phyloP scores from a whole-genome alignment of 2,113 vertebrate species.

The Xiphias gladius region DNA sequence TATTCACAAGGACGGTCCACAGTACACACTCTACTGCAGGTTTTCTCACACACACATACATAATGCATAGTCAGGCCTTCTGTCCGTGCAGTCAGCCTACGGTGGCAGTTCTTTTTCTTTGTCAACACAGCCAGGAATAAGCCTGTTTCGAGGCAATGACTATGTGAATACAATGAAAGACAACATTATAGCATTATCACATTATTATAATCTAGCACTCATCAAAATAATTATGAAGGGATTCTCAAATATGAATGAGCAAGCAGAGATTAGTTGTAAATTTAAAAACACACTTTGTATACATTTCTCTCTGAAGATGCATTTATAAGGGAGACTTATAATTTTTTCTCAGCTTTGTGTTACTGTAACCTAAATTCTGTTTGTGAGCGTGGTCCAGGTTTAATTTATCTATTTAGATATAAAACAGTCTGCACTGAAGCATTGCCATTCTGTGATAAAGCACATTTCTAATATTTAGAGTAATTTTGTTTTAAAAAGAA shows the following conservation, averaged over 20 bases:
- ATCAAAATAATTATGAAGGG: constrained; percentile 1
- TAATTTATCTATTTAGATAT: no score
- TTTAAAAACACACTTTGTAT: neutral
- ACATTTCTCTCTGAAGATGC: neutral
- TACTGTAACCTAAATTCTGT: neutral
- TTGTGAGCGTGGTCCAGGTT: no score
- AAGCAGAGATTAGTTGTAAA: neutral
- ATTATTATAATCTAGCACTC: neutral
- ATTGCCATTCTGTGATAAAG: no score
- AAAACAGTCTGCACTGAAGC: no score
- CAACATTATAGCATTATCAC: neutral
- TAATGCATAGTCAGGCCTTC: constrained; percentile 42
- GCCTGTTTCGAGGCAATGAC: neutral
- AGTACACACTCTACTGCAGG: neutral
- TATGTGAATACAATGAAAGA: constrained; percentile 18
- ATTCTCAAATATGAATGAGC: neutral
- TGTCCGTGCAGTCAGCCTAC: constrained; percentile 7
- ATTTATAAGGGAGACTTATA: neutral
- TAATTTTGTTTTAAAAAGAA: neutral
- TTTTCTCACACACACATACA: constrained; percentile 32
- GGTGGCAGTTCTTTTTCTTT: constrained; percentile 12
- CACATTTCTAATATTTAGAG: no score
- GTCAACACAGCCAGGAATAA: constrained; percentile 23
- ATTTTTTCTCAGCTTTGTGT: neutral
- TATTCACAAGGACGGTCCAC: neutral